Evolutionary conservation across 2,113 vertebrate species (phyloP), one percentile per base, ranked within the genome.

Genomic region (Zingel zingel): DNA sequence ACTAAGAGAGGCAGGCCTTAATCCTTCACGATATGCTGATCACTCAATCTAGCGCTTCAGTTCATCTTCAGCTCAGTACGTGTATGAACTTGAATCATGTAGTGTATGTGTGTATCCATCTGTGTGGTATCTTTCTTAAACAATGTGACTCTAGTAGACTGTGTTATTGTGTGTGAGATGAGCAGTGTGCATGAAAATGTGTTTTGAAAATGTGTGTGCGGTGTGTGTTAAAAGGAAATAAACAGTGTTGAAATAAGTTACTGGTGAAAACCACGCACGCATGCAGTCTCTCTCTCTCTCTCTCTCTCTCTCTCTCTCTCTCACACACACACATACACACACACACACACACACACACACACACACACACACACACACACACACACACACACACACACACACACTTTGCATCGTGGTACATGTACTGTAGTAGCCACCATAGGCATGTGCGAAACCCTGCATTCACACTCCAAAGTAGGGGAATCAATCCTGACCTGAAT

Each of bases 81-180:
- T 58, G 14, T 30, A 50, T 62, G 14, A 58, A 64, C 21, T 36
- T 39, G 39, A 10, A 39, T 39, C 39, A 30, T 47, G 57, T 57
- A 18, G 68, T 51, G 56, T 30, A 47, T 61, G 27, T 62, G 33
- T 57, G 58, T 48, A 13, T 73, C 6, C 30, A 33, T 59, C 2
- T 57, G 1, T 54, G 33, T 66, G 16, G 23, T 39, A 16, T 86
- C 48, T 79, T 75, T 75, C 47, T 77, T 43, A n/a, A 67, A 33
- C 64, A 75, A 43, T 72, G 18, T 79, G 16, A 80, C 66, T 70
- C 59, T 14, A 47, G 15, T 12, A 16, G 10, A 25, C 75, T 88
- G 33, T 47, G 75, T 91, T 85, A 83, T 86, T 88, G n/a, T n/a
- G n/a, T n/a, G n/a, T n/a, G 67, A 68, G 50, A 71, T 0, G 16